Base-by-base conservation (phyloP, 2,888 invertebrate genomes). In the Anaspis maculata region DNA sequence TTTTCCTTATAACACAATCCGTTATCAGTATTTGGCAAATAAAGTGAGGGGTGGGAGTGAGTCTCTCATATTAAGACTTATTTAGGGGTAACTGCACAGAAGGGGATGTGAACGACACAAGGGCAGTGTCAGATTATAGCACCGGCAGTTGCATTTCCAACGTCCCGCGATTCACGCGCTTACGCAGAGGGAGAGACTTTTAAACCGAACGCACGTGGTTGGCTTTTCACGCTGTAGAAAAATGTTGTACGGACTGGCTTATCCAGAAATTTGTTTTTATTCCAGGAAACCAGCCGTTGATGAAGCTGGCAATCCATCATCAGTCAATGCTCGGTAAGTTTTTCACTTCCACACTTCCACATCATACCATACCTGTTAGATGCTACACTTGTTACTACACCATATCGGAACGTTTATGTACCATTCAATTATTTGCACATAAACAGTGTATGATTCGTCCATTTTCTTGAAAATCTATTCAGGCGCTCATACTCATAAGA, bases 281-380 rank as follows among this genome's bases (percentile, higher is more conserved):
- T 79, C 61, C 79, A 85, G 79, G 74, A 88, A 87, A 71, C 86
- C 87, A 52, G 76, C 86, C 44, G 83, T 86, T 68, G 87, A 87
- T 68, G 86, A 86, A 61, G 83, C 85, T 57, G 82, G 81, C 47
- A 86, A 83, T 60, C 79, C 86, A 34, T 79, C 85, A 44, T 86
- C 87, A 50, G 86, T 86, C 57, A 87, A 87, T 69, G 83, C 84
- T 61, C 85, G 87, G 87, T 87, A 73, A 84, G 87, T 83, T 61
- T 23, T 21, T 13, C 40, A 41, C 41, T 39, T 39, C n/a, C n/a
- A n/a, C n/a, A n/a, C n/a, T n/a, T n/a, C n/a, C n/a, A n/a, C n/a
- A n/a, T n/a, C n/a, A n/a, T n/a, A n/a, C n/a, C 38, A 38, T 27
- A 41, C 38, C 39, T 47, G 46, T 45, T 44, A 15, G 9, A 15